Evolutionary conservation across 2,888 invertebrate genomes (phyloP).

Genomic region (Lasioglossum morio): DNA sequence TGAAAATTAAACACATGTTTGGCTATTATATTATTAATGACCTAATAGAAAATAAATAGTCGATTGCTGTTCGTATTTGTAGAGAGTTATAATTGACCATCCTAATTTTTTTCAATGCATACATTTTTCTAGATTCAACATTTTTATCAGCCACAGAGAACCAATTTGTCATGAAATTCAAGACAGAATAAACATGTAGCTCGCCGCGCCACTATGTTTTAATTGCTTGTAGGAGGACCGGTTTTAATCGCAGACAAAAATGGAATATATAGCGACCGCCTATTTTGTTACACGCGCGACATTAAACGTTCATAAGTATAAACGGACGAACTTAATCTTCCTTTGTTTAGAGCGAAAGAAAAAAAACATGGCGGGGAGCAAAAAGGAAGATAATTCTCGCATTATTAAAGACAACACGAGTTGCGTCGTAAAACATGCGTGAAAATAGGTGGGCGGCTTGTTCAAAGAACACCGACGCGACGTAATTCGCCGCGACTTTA

Average conservation of each 20-base stretch:
- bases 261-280: slow-evolving; percentile 8
- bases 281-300: slow-evolving; percentile 19
- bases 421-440: neutral
- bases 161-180: slow-evolving; percentile 18
- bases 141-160: slow-evolving; percentile 6
- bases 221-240: slow-evolving; percentile 24
- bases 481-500: neutral
- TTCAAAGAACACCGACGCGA: neutral
- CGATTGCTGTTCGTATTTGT: neutral
- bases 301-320: slow-evolving; percentile 51
- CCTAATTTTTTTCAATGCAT: neutral
- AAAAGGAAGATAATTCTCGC: slow-evolving; percentile 18
- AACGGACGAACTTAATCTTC: slow-evolving; percentile 42
- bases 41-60: neutral
- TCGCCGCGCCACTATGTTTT: slow-evolving; percentile 37
- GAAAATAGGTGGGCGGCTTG: neutral
- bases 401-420: slow-evolving; percentile 30
- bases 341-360: slow-evolving; percentile 35
- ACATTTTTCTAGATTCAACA: neutral
- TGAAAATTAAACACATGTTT: neutral
- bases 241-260: slow-evolving; percentile 43
- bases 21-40: neutral
- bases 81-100: neutral
- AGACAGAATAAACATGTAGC: slow-evolving; percentile 19
- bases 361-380: neutral